Evolutionary conservation across 2,888 invertebrate species (phyloP).

Genomic region (Hydraecia micacea): DNA sequence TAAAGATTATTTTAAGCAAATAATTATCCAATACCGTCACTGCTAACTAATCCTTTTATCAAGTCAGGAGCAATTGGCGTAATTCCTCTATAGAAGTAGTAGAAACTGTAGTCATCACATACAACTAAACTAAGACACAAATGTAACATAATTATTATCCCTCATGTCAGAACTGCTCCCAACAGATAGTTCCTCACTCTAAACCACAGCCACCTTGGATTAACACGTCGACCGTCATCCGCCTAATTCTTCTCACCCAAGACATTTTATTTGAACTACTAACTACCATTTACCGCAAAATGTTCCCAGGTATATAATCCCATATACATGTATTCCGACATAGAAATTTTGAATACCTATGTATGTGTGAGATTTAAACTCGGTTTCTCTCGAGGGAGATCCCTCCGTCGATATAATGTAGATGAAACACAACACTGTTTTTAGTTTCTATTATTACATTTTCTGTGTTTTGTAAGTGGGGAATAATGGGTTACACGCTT

Average conservation of each 20-base stretch:
- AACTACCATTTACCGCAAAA: constrained; percentile 51
- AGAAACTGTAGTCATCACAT: no score
- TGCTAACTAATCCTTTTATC: no score
- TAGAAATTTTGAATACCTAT: constrained; percentile 66
- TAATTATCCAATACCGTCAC: no score
- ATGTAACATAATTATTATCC: not conserved
- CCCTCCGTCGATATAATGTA: constrained; percentile 71
- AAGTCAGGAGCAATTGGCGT: no score
- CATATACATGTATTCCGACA: constrained; percentile 64
- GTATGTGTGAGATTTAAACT: constrained; percentile 65
- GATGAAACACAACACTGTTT: constrained; percentile 63
- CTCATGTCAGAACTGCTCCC: constrained; percentile 24
- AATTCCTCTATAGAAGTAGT: no score
- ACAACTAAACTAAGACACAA: not conserved
- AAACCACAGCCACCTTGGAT: constrained; percentile 39
- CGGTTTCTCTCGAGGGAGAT: constrained; percentile 70
- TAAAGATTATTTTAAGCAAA: no score
- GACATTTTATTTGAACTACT: constrained; percentile 62
- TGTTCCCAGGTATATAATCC: constrained; percentile 63
- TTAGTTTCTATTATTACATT: constrained; percentile 65
- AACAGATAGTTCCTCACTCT: constrained; percentile 30
- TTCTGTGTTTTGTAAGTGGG: constrained; percentile 8
- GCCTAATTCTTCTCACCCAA: constrained; percentile 41
- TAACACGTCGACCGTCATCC: constrained; percentile 48
- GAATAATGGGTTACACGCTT: not conserved